Evolutionary conservation across 2,888 invertebrate species (phyloP), one percentile per base, ranked within the genome.

Genomic region (Halictus quadricinctus): DNA sequence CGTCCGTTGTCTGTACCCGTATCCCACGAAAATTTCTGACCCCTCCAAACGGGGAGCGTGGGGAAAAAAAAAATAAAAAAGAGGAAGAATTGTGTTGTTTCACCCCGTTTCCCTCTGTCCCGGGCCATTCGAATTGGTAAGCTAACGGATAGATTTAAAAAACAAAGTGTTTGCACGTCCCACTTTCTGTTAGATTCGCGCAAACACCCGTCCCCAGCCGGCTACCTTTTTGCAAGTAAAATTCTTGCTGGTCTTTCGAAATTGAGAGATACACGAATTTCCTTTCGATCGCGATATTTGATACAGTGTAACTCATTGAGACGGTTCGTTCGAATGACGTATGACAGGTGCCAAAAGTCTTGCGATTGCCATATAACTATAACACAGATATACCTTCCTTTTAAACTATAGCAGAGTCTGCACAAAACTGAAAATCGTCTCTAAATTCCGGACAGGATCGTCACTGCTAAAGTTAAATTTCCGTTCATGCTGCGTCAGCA

Each of bases 1-100:
- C n/a, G 58, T 25, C 43, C 15, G 48, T 15, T 13, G 76, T 54
- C 72, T 50, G 84, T 29, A 76, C 50, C 70, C 74, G 79, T 54
- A 60, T 72, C 64, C 58, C 54, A 8, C 6, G 58, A 13, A 36
- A 72, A 84, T 58, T 58, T 60, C 41, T 21, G n/a, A 60, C 4
- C 41, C 6, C 12, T 6, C 6, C n/a, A 4, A 58, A 58, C 58
- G 4, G 58, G 3, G 1, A 69, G 36, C 36, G 66, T 3, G 25
- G 25, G 2, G 2, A n/a, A 60, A n/a, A 60, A n/a, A 8, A 18
- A 36, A 29, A 48, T 48, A 72, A 70, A 43, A 54, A 54, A 36
- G 5, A 43, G 46, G 2, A 25, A 41, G n/a, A 12, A n/a, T 21
- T 10, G 4, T 41, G 6, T 43, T 21, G n/a, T 69, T 70, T 43